Evolutionary conservation across 2,888 invertebrate genomes (phyloP), one percentile per base, ranked within the genome.

Genomic region (Petrophora chlorosata): DNA sequence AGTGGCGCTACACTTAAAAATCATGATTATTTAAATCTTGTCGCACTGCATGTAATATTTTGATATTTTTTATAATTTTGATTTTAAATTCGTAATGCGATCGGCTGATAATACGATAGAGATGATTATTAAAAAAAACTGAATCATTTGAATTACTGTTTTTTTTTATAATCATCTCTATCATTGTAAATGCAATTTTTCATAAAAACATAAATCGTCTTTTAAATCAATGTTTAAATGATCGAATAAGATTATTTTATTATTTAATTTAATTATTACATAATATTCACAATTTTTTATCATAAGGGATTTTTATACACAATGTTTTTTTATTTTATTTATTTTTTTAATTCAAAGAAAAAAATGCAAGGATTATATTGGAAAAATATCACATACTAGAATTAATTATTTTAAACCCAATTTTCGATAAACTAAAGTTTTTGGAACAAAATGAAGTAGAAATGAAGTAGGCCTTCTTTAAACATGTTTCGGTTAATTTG

Each of bases 371-470:
- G 49, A 47, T 50, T 43, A 43, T 34, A 43, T 43, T 43, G 50
- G 42, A 54, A 41, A 33, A 54, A 56, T 59, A 59, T 59, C 59
- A 59, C 59, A 56, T 59, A 53, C 56, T 56, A 52, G 25, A 53
- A 42, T 51, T 30, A n/a, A 46, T 48, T 39, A 36, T 48, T 42
- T 42, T 42, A 32, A 42, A 41, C 38, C 38, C 1, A 49, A 43
- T 32, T 34, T 32, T 39, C 12, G 41, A n/a, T 8, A 35, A 12
- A 13, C 19, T 38, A 22, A 14, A 5, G 2, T 25, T 22, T 25
- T 30, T 26, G 41, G 25, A 28, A 26, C 13, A 29, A 33, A 49
- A 42, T 38, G 38, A 25, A 33, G 42, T 7, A 8, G n/a, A 2
- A 28, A 13, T 12, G 7, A 10, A 26, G 8, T 38, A 42, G 48